Evolutionary conservation across 2,888 invertebrate species (phyloP), one percentile per base, ranked within the genome.

Genomic region (Megastigmus dorsalis): DNA sequence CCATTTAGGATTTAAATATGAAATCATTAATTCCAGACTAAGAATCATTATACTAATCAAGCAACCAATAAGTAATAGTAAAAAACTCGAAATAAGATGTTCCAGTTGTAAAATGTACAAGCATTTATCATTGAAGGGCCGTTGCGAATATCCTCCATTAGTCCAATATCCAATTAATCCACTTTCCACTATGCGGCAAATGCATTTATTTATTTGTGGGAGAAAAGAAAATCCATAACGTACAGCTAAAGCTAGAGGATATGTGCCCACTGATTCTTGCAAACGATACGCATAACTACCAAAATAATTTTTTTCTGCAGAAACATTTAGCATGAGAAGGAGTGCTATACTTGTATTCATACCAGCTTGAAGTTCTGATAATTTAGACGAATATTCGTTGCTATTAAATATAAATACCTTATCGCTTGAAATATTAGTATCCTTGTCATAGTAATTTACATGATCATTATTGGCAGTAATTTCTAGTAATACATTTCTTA

Each of bases 221-320:
- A 84, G 62, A 60, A 81, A 82, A 0, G 85, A 84, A 28, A 84
- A 78, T 2, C 84, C 85, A 10, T 74, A 74, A 81, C 84, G 82
- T 0, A 82, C 78, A 0, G 84, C 83, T 2, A 85, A 75, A 3
- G 82, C 81, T 4, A 87, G 15, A 0, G 86, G 85, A 73, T 76
- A 84, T 38, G 72, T 81, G 5, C 82, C 81, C 4, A 84, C 54
- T 0, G 76, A 72, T 9, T 84, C 83, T 7, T 72, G 69, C 75
- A 85, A 65, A 9, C 75, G 62, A 71, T 84, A 82, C 1, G 80
- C 82, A 10, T 77, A 70, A n/a, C 77, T 73, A 26, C 62, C 60
- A 28, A 77, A 79, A 26, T 72, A 71, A 0, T 75, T 76, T 0
- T 41, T 71, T 20, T 72, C 60, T 6, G 77, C 66, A 0, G 85